These are phyloP conservation scores for Pammene fasciana DNA, from an alignment of 2,888 invertebrate species.

Conservation along the genomic window DNA sequence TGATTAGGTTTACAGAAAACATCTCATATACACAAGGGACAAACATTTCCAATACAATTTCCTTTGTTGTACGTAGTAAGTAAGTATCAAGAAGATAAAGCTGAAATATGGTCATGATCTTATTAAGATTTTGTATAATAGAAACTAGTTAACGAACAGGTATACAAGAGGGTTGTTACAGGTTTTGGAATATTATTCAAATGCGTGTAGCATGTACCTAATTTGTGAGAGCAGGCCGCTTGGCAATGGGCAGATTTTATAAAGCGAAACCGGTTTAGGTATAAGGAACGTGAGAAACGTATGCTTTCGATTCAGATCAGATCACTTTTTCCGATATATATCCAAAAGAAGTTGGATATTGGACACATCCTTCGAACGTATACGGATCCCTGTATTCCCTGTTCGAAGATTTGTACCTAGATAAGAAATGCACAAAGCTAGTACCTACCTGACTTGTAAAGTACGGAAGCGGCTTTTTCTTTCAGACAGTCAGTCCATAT, in stretches of 20 bases:
- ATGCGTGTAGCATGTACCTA: constrained; percentile 9
- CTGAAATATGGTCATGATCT: constrained; percentile 12
- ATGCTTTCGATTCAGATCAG: constrained; percentile 22
- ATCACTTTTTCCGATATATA: constrained; percentile 22
- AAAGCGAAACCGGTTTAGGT: constrained; percentile 35
- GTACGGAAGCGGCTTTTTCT: constrained; percentile 58
- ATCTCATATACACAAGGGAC: constrained; percentile 20
- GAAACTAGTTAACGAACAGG: constrained; percentile 26
- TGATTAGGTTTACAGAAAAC: constrained; percentile 40
- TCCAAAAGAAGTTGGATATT: background rate
- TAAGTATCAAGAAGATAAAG: constrained; percentile 9
- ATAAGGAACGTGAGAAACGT: constrained; percentile 37
- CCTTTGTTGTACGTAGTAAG: constrained; percentile 7
- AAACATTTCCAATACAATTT: constrained; percentile 29
- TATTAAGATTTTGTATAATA: constrained; percentile 15
- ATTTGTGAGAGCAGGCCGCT: constrained; percentile 17
- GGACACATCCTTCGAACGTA: background rate
- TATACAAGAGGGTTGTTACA: constrained; percentile 32
- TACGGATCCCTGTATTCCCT: constrained; percentile 4
- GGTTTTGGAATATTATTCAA: constrained; percentile 28
- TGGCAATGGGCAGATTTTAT: constrained; percentile 22
- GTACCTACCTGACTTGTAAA: constrained; percentile 18
- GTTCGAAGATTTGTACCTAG: constrained; percentile 33
- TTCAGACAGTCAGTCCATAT: constrained; percentile 77
- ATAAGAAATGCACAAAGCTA: constrained; percentile 34